Evolutionary conservation across 2,797 vertebrate species (phyloP).

Genomic region (Macrochelys suwanniensis): DNA sequence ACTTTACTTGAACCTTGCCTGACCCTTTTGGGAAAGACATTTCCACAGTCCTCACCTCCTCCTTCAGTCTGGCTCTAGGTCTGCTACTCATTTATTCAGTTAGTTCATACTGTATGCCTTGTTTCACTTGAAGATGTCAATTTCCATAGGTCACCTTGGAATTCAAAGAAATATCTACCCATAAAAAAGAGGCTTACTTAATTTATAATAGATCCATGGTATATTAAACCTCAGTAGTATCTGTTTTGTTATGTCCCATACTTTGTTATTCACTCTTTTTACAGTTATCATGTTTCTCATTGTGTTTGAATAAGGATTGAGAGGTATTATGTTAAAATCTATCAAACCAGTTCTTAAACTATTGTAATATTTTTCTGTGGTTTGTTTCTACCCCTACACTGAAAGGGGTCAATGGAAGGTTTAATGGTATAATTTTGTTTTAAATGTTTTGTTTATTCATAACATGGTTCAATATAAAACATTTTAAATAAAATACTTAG

Average conservation of each 20-base stretch:
- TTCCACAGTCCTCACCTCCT: background rate
- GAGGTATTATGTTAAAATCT: background rate
- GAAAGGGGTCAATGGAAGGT: background rate
- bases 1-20: background rate
- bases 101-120: constrained; percentile 7
- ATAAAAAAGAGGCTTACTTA: background rate
- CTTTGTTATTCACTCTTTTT: background rate
- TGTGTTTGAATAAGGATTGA: background rate
- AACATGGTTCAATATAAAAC: background rate
- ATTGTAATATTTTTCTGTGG: background rate
- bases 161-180: constrained; percentile 2
- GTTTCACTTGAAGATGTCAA: constrained; percentile 53
- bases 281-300: background rate
- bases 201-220: background rate
- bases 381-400: background rate
- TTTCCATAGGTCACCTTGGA: constrained; percentile 60
- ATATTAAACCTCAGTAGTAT: background rate
- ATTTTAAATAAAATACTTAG: constrained; percentile 26
- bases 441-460: background rate
- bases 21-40: background rate
- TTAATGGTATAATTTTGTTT: background rate
- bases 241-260: background rate
- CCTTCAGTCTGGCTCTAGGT: background rate
- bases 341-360: background rate
- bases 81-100: background rate